Percentiles rank a stretch among this genome's conserved stretches.
phyloP scores from a whole-genome alignment of 37 sponge, comb jelly and placozoan genomes.

The Aphrocallistes beatrix region DNA sequence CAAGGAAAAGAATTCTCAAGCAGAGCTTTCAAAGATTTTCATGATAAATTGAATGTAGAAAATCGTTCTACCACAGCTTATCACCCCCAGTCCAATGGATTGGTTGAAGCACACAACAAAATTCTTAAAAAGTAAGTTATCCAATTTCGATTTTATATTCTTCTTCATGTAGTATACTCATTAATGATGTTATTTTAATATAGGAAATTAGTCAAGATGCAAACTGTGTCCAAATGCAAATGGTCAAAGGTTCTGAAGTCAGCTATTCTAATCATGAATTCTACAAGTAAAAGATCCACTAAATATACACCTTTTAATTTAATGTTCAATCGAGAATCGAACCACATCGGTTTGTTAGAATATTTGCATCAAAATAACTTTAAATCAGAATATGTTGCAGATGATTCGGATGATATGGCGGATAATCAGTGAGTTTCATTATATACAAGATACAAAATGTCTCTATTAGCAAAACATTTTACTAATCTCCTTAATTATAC shows the following conservation, averaged over 20 bases:
- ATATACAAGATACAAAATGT: no score
- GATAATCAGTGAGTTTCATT: not conserved
- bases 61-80: not conserved
- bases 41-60: not conserved
- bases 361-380: not conserved
- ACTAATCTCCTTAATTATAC: no score
- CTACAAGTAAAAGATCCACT: not conserved
- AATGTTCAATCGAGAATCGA: not conserved
- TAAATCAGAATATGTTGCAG: not conserved
- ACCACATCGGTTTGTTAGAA: not conserved
- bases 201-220: not conserved
- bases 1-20: not conserved
- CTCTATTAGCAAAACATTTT: no score
- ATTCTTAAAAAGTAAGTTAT: not conserved
- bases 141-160: not conserved
- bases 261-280: slow-evolving; percentile 1
- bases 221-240: not conserved
- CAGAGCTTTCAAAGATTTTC: not conserved
- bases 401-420: not conserved
- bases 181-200: not conserved
- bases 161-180: not conserved
- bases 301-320: not conserved
- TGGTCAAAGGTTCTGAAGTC: not conserved
- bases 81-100: not conserved
- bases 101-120: not conserved